A percentile compares a stretch with the other conserved stretches of the same genome.
phyloP scores from a whole-genome alignment of 2,113 vertebrate species.

The Marcusenius ussheri region DNA sequence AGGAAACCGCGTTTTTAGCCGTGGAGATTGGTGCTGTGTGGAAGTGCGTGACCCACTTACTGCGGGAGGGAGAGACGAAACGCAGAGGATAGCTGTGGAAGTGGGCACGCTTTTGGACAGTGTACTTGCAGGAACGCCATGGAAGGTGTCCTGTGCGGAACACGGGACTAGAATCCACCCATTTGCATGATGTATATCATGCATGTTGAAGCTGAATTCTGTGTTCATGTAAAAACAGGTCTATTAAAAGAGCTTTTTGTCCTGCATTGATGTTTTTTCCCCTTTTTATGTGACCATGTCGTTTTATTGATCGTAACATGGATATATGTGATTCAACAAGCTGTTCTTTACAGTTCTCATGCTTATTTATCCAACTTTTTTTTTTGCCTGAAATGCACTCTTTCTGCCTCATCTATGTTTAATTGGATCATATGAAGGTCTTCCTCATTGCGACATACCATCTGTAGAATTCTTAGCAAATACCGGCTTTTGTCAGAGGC shows the following conservation, averaged over 20 bases:
- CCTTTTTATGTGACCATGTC: not conserved
- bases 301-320: not conserved
- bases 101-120: not conserved
- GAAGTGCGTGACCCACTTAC: not conserved
- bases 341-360: not conserved
- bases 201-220: not conserved
- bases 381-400: not conserved
- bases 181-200: not conserved
- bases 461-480: not conserved
- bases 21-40: not conserved
- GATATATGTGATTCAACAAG: not conserved
- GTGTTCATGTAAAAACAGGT: not conserved
- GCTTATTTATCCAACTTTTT: not conserved
- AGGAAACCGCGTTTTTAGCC: constrained; percentile 58
- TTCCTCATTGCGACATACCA: not conserved
- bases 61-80: not conserved
- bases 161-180: not conserved
- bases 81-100: not conserved
- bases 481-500: not conserved
- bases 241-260: not conserved
- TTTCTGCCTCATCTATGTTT: not conserved
- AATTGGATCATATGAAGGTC: not conserved
- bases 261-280: not conserved
- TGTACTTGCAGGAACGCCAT: not conserved
- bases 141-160: not conserved